These are phyloP conservation scores for Tyto alba DNA, from an alignment of 2,113 vertebrate genomes.

Conservation along the genomic window DNA sequence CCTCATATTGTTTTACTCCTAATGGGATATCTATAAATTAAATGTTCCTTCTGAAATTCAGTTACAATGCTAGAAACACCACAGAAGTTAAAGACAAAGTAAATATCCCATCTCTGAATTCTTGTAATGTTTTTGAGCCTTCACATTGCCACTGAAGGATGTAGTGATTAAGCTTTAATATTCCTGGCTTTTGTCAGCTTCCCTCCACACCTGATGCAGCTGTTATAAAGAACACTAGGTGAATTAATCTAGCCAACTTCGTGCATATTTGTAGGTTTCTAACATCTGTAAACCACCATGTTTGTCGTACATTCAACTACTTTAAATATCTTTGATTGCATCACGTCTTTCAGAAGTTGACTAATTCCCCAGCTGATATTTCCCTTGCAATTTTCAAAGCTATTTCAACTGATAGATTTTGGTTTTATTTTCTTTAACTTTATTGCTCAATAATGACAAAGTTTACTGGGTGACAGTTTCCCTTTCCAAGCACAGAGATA, in stretches of 20 bases:
- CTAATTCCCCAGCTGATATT: background rate
- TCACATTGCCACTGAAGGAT: background rate
- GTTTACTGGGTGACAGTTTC: background rate
- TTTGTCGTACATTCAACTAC: background rate
- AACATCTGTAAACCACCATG: background rate
- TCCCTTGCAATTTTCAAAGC: background rate
- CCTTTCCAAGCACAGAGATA: background rate
- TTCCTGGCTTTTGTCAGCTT: background rate
- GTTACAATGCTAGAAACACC: background rate
- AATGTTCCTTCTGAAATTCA: background rate
- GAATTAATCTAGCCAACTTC: background rate
- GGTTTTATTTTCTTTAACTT: background rate
- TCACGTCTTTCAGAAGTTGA: background rate
- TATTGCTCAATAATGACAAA: background rate
- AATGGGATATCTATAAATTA: background rate
- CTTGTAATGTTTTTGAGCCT: rapidly evolving
- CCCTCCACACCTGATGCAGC: background rate
- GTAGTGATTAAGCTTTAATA: background rate
- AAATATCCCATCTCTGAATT: background rate
- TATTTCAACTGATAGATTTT: background rate
- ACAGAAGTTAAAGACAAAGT: background rate
- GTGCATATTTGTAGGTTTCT: background rate
- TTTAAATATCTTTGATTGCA: background rate
- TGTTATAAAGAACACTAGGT: background rate
- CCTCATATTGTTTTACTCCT: background rate